Evolutionary conservation across 2,113 vertebrate genomes (phyloP), one percentile per base, ranked within the genome.

Genomic region (Leptosomus discolor): DNA sequence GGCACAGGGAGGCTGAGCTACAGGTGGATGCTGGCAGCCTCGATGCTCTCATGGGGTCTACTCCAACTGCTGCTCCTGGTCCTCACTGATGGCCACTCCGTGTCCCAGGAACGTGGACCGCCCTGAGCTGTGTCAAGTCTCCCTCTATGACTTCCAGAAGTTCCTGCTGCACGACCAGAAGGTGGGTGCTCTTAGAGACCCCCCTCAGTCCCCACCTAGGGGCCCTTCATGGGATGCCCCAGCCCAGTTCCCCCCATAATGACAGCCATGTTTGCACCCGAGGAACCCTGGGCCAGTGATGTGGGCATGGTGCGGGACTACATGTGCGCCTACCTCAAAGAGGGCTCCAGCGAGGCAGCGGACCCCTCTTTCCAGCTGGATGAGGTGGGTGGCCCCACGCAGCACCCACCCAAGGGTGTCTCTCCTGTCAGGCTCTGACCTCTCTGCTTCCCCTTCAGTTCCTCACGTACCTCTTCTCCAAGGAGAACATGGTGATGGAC

Each of bases 131-230:
- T 99, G 99, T 95, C 98, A 99, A 56, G 98, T 99, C 91, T 98
- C 98, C 22, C 97, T 99, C 39, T 99, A 99, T 0, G 99, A 99
- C 97, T 99, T 99, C 96, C 99, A 99, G 98, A 99, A 98, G 96
- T 99, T 99, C 93, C 89, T 99, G 36, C 98, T 98, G 93, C 98
- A 99, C 4, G 99, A 99, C 91, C 99, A 99, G 97, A 99, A 99
- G 98, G 99, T 99, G 97, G 12, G 69, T 56, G 19, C 30, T 43
- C 65, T 53, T 39, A 11, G 27, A 71, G 32, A 84, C 6, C 43
- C 60, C 24, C 4, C 46, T 63, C 23, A n/a, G 13, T 30, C 48
- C 48, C 36, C 56, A 8, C 5, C n/a, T 34, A 1, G 4, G 20
- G 30, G 20, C 4, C 12, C 8, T 21, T 32, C 19, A 7, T 30